Percentiles rank a stretch among this genome's conserved stretches.
phyloP scores from a whole-genome alignment of 2,113 vertebrate species.

The Machaerirhynchus nigripectus region DNA sequence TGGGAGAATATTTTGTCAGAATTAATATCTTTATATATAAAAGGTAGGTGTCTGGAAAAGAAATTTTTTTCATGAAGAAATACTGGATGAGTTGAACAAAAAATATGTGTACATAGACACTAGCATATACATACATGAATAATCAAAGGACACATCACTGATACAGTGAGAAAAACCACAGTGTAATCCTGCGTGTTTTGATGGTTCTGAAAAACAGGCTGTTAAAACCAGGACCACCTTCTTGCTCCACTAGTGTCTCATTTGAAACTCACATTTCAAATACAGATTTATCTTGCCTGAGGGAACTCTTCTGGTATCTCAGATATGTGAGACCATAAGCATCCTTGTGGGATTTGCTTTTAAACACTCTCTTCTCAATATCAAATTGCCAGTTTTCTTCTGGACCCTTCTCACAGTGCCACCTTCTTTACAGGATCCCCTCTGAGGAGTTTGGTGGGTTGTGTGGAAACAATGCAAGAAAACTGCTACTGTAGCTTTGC shows the following conservation, averaged over 20 bases:
- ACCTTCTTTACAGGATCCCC: not conserved
- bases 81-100: not conserved
- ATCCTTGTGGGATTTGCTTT: not conserved
- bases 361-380: not conserved
- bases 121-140: not conserved
- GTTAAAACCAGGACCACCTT: not conserved
- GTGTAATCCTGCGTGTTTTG: not conserved
- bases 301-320: not conserved
- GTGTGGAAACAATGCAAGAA: fast-evolving
- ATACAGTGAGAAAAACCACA: not conserved
- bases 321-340: not conserved
- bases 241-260: not conserved
- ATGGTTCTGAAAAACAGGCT: not conserved
- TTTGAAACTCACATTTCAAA: not conserved
- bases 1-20: not conserved
- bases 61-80: not conserved
- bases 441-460: not conserved
- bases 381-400: not conserved
- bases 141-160: not conserved
- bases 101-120: not conserved
- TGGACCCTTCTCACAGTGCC: not conserved
- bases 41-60: not conserved
- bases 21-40: not conserved
- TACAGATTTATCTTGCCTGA: not conserved
- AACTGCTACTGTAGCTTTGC: not conserved